A percentile compares a stretch with the other conserved stretches of the same genome.
Evolutionary conservation across 2,888 invertebrate species (phyloP).

Genomic region (Synanthedon formicaeformis): DNA sequence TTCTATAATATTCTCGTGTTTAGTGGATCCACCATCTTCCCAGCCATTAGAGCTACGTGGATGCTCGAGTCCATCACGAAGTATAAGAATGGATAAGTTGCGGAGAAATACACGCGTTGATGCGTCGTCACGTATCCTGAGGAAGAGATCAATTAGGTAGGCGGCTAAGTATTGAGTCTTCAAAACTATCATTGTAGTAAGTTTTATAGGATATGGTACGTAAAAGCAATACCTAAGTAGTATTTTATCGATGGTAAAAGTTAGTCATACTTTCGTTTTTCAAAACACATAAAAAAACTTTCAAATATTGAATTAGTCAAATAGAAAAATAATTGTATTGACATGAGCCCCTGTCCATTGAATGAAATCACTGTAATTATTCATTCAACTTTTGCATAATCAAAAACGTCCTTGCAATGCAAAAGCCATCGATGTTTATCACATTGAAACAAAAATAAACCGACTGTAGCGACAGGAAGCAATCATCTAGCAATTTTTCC

Average conservation of each 20-base stretch:
- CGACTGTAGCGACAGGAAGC: conserved; percentile 51
- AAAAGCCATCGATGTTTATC: conserved; percentile 32
- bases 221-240: no score
- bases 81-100: conserved; percentile 86
- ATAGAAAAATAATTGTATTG: no score
- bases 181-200: no score
- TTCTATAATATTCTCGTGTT: conserved; percentile 82
- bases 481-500: conserved; percentile 49
- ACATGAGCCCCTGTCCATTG: no score
- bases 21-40: conserved; percentile 85
- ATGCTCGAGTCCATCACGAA: conserved; percentile 87
- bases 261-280: no score
- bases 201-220: no score
- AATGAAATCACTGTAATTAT: not conserved
- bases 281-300: no score
- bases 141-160: conserved; percentile 9
- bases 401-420: conserved; percentile 35
- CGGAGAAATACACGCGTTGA: conserved; percentile 78
- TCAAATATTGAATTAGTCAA: no score
- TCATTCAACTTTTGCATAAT: conserved; percentile 6
- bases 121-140: conserved; percentile 58
- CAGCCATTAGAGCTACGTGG: conserved; percentile 83
- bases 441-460: conserved; percentile 33
- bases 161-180: no score
- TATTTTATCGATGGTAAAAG: no score